Base-by-base conservation (phyloP, 2,888 invertebrate species). In the Orchestes rusci region DNA sequence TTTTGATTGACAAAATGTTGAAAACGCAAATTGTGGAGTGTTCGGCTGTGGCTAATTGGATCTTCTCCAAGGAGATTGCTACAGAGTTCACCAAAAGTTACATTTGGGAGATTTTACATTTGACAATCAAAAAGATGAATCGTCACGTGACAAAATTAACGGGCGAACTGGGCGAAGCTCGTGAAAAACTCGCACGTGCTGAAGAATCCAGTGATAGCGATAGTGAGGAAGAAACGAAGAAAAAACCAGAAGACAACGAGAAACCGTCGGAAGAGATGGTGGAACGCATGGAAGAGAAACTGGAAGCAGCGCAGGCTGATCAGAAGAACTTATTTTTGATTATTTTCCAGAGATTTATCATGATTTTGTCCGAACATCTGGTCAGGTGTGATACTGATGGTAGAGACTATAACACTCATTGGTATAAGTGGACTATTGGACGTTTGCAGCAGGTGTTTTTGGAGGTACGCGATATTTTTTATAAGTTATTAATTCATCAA, bases 1-100 rank as follows among this genome's bases (percentile, higher is more conserved):
- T 97, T 5, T 73, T 99, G 3, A 87, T 95, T 3, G 96, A 99
- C 71, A 97, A 99, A 71, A 80, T 99, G 75, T 74, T 99, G 29
- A 96, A 97, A 72, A 94, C 94, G 16, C 93, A 95, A 69, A 87
- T 99, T 40, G 88, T 99, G 39, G 94, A 96, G 66, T 95, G 95
- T 66, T 89, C 92, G 42, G 89, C 95, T 0, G 95, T 99, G 10
- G 95, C 96, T 34, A 94, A 92, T 56, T 99, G 96, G 96, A 84
- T 96, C 51, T 97, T 97, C 72, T 90, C 93, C 3, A 88, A 89
- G 68, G 89, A 90, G 66, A 94, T 96, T 93, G 77, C 80, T 13
- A 72, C 78, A 0, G 90, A 86, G 69, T 95, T 96, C 68, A 94
- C 94, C 0, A 91, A 92, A 69, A 80, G 84, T 61, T 95, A 91